These are phyloP conservation scores for Himalopsyche tibetana DNA, from an alignment of 2,888 invertebrate genomes.

Conservation along the genomic window DNA sequence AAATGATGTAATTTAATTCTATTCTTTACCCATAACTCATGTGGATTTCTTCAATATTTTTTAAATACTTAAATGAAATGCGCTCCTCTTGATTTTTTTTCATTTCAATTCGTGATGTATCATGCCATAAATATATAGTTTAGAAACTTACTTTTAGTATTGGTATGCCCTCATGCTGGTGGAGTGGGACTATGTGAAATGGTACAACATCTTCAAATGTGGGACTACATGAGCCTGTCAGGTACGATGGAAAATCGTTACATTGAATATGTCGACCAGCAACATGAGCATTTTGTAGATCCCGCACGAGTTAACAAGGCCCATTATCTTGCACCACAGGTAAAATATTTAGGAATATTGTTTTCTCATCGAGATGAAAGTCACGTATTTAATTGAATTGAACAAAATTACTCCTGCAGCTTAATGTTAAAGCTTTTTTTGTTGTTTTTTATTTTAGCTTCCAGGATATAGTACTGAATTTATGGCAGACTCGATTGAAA, in stretches of 20 bases:
- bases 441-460: constrained; percentile 70
- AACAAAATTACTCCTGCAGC: not conserved
- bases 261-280: constrained; percentile 92
- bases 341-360: constrained; percentile 67
- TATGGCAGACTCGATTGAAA: constrained; percentile 80
- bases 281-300: constrained; percentile 90
- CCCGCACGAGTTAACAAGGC: constrained; percentile 84
- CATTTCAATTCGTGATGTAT: too few species aligned
- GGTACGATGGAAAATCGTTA: constrained; percentile 83
- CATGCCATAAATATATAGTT: too few species aligned
- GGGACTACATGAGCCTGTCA: constrained; percentile 88
- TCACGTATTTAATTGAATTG: not conserved
- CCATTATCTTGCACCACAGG: constrained; percentile 85
- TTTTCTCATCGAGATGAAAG: not conserved
- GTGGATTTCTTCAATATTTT: too few species aligned
- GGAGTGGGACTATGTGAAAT: constrained; percentile 95
- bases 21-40: too few species aligned
- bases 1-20: not conserved
- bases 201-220: constrained; percentile 94
- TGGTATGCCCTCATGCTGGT: constrained; percentile 95
- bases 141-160: constrained; percentile 48
- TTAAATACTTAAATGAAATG: too few species aligned
- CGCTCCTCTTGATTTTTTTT: too few species aligned
- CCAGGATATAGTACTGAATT: constrained; percentile 92
- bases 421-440: constrained; percentile 49